Evolutionary conservation across 2,888 invertebrate genomes (phyloP).

Genomic region (Campoplex nolae): DNA sequence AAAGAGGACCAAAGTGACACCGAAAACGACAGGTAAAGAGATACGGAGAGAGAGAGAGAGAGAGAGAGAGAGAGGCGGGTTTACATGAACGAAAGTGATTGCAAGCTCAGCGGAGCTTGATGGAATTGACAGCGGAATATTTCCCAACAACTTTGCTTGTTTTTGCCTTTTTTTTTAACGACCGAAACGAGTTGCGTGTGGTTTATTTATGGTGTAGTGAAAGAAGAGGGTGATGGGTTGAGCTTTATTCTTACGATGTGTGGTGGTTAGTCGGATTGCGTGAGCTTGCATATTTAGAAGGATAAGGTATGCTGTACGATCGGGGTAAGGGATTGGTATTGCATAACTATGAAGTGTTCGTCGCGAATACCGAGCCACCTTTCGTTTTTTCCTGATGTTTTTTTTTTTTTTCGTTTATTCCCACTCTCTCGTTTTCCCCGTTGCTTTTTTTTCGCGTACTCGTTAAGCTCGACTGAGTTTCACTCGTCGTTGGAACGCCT

Average conservation of each 20-base stretch:
- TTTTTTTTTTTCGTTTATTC: neutral
- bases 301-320: conserved; percentile 11
- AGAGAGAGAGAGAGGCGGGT: neutral
- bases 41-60: neutral
- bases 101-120: conserved; percentile 26
- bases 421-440: conserved; percentile 10
- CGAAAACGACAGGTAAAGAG: neutral
- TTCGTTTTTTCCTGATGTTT: conserved; percentile 11
- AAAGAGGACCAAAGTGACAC: neutral
- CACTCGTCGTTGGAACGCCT: conserved; percentile 14
- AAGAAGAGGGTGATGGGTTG: conserved; percentile 21
- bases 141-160: conserved; percentile 12
- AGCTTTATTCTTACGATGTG: conserved; percentile 39
- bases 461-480: conserved; percentile 32
- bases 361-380: conserved; percentile 18
- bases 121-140: conserved; percentile 31
- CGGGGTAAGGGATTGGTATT: conserved; percentile 40
- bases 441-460: conserved; percentile 16
- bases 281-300: conserved; percentile 40
- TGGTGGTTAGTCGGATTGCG: conserved; percentile 31
- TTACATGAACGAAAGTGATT: conserved; percentile 14
- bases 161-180: conserved; percentile 11
- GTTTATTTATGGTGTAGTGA: conserved; percentile 34
- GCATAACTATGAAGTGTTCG: conserved; percentile 16
- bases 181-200: conserved; percentile 54